Percentiles rank a stretch among this genome's conserved stretches.
Conservation (phyloP, 2,797 vertebrate genomes). For the Crenuchus spilurus region DNA sequence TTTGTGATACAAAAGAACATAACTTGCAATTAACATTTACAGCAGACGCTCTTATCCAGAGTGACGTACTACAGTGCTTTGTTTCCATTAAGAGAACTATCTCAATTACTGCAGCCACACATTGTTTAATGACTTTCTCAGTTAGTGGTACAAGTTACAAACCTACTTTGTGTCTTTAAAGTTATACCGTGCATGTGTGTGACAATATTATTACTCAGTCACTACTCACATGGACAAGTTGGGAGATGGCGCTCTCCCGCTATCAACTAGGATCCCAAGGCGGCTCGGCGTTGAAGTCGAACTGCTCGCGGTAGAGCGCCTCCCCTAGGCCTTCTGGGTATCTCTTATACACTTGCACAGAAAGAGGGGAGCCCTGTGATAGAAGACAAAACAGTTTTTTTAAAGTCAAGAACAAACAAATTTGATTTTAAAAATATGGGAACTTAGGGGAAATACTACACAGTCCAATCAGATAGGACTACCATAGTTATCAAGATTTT, state of each 20-base stretch:
- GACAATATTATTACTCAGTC: neutral
- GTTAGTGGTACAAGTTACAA: too few relatives aligned
- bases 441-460: neutral
- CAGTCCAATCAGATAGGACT: neutral
- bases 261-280: slow-evolving; percentile 99
- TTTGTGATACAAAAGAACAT: neutral
- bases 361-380: slow-evolving; percentile 83
- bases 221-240: slow-evolving; percentile 98
- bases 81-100: too few relatives aligned
- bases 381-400: slow-evolving; percentile 19
- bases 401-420: neutral
- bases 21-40: too few relatives aligned
- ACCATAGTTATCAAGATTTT: too few relatives aligned
- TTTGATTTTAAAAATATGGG: neutral
- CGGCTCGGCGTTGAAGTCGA: slow-evolving; percentile 99
- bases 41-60: too few relatives aligned
- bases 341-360: slow-evolving; percentile 96
- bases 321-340: slow-evolving; percentile 98
- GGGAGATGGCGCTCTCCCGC: slow-evolving; percentile 99
- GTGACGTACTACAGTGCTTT: too few relatives aligned
- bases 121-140: neutral
- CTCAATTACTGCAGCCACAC: neutral
- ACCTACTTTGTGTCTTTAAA: neutral
- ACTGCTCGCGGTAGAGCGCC: slow-evolving; percentile 99
- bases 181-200: neutral